These are phyloP conservation scores for Oceanodroma leucorhoa DNA, from an alignment of 2,797 vertebrate genomes.

Conservation along the genomic window DNA sequence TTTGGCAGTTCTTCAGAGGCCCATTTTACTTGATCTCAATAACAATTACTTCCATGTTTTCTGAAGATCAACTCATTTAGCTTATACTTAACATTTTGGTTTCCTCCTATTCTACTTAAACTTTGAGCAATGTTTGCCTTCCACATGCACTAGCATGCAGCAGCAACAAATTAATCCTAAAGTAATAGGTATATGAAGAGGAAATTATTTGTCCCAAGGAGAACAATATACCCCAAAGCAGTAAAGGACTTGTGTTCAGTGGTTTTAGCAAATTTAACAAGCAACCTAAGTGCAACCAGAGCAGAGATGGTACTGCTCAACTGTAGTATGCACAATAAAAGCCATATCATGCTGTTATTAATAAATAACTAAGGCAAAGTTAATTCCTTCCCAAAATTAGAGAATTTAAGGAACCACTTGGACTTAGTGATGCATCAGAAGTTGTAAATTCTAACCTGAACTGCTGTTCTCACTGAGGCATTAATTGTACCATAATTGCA, in stretches of 20 bases:
- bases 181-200: background rate
- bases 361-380: background rate
- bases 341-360: background rate
- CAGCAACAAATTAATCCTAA: background rate
- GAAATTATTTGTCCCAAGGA: background rate
- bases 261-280: background rate
- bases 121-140: background rate
- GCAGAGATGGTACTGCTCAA: background rate
- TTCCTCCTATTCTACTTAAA: background rate
- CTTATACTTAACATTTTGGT: background rate
- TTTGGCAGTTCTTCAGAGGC: background rate
- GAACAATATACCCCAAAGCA: background rate
- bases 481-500: background rate
- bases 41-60: background rate
- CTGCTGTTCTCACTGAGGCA: background rate
- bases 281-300: background rate
- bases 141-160: background rate
- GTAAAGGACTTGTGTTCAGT: background rate
- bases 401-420: background rate
- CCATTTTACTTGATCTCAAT: background rate
- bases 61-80: background rate
- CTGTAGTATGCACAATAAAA: background rate
- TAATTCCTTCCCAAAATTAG: background rate
- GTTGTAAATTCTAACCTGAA: background rate
- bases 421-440: background rate